Evolutionary conservation across 2,113 vertebrate genomes (phyloP).

Genomic region (Proterorhinus semilunaris): DNA sequence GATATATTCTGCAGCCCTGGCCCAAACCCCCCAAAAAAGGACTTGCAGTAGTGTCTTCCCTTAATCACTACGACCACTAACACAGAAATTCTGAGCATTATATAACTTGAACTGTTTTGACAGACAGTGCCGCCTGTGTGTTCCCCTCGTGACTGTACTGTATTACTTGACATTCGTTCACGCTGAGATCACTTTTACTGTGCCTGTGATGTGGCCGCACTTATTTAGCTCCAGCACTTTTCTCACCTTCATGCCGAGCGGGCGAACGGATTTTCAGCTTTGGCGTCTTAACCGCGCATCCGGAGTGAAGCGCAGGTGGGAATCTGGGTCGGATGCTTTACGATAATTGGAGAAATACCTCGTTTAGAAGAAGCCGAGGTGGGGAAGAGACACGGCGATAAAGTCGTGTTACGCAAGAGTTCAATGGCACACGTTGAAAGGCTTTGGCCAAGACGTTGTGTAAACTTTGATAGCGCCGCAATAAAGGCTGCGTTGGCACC

Average conservation of each 20-base stretch:
- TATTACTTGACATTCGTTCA: conserved; percentile 21
- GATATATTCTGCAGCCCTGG: no score
- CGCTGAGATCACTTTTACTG: conserved; percentile 24
- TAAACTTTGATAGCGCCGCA: no score
- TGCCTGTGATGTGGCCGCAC: conserved; percentile 31
- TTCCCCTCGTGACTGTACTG: conserved; percentile 15
- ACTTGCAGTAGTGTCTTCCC: no score
- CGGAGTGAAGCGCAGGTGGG: not conserved
- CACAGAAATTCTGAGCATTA: no score
- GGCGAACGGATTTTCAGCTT: not conserved
- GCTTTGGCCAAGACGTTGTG: no score
- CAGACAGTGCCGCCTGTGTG: not conserved
- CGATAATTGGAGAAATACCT: not conserved
- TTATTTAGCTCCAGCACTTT: not conserved
- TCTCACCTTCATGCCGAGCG: not conserved
- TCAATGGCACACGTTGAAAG: no score
- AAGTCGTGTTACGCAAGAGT: no score
- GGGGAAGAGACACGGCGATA: not conserved
- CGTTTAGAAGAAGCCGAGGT: not conserved
- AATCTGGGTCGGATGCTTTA: not conserved
- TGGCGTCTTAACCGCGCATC: not conserved
- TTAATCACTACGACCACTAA: no score
- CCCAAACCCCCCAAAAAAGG: no score
- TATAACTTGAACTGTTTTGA: not conserved
- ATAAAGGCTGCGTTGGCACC: no score